phyloP scores from a whole-genome alignment of 2,113 vertebrate species.

The Hydrolagus affinis region DNA sequence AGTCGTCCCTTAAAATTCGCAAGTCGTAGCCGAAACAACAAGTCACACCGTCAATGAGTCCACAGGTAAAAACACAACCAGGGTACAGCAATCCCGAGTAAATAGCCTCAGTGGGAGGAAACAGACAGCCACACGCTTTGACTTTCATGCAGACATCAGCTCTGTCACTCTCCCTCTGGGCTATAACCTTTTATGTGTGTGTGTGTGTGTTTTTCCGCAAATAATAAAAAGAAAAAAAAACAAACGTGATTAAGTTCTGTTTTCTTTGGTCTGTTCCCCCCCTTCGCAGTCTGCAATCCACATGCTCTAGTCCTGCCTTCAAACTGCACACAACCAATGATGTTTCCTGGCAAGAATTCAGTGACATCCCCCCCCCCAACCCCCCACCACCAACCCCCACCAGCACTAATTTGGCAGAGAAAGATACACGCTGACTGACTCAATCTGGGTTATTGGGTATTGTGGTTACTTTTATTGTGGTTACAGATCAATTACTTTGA shows the following conservation, averaged over 20 bases:
- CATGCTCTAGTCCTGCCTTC: constrained; percentile 2
- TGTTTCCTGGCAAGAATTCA: background rate
- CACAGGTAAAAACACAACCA: background rate
- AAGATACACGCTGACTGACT: too few relatives aligned
- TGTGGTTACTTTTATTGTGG: too few relatives aligned
- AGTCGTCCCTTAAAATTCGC: background rate
- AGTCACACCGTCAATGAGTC: too few relatives aligned
- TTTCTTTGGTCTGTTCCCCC: background rate
- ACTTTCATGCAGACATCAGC: background rate
- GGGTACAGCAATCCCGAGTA: background rate
- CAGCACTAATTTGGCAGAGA: too few relatives aligned
- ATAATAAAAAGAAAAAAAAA: too few relatives aligned
- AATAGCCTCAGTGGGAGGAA: background rate
- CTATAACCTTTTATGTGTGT: too few relatives aligned
- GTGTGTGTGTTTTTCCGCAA: too few relatives aligned
- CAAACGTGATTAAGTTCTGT: background rate
- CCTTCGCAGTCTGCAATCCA: background rate
- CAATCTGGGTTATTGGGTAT: too few relatives aligned
- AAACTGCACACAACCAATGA: background rate
- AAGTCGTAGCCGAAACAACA: too few relatives aligned
- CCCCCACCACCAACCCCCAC: too few relatives aligned
- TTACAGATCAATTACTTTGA: too few relatives aligned
- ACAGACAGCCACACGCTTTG: background rate
- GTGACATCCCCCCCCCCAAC: background rate
- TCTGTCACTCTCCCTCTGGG: too few relatives aligned